Percentiles rank a stretch among this genome's conserved stretches.
These are phyloP conservation scores for Xylocopa sonorina DNA, from an alignment of 1,140 invertebrate species.

Conservation along the genomic window DNA sequence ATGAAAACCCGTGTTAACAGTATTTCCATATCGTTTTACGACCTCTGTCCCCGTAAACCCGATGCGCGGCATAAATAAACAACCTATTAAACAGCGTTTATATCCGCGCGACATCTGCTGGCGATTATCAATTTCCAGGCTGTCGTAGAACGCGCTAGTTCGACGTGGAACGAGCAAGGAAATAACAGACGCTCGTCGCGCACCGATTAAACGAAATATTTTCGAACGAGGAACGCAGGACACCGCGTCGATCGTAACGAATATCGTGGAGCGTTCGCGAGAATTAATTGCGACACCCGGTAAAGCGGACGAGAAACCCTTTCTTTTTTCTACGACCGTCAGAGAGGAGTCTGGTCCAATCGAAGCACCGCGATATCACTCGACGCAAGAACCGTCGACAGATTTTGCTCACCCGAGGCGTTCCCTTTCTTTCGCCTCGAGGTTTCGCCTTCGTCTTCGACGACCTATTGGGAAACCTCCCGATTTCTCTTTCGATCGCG, in stretches of 20 bases:
- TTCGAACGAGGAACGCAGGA: too few relatives aligned
- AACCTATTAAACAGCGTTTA: too few relatives aligned
- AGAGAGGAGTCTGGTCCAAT: constrained; percentile 15
- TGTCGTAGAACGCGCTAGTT: too few relatives aligned
- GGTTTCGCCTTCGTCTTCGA: constrained; percentile 13
- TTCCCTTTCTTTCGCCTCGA: constrained; percentile 27
- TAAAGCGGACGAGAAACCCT: background rate
- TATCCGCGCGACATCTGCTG: too few relatives aligned
- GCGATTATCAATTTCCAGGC: too few relatives aligned
- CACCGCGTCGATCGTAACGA: too few relatives aligned
- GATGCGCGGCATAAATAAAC: too few relatives aligned
- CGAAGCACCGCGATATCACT: constrained; percentile 13
- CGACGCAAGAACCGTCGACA: constrained; percentile 11
- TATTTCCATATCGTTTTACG: background rate
- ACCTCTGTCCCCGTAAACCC: too few relatives aligned
- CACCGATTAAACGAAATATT: too few relatives aligned
- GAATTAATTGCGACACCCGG: background rate
- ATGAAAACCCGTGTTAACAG: background rate
- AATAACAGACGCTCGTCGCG: too few relatives aligned
- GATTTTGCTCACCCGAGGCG: constrained; percentile 29
- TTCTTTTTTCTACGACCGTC: background rate
- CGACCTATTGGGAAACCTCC: constrained; percentile 40
- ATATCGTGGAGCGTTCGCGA: too few relatives aligned
- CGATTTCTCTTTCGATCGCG: constrained; percentile 12
- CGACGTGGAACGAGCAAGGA: too few relatives aligned